Evolutionary conservation across 2,888 invertebrate species (phyloP).

Genomic region (Prosopocoilus inquinatus): DNA sequence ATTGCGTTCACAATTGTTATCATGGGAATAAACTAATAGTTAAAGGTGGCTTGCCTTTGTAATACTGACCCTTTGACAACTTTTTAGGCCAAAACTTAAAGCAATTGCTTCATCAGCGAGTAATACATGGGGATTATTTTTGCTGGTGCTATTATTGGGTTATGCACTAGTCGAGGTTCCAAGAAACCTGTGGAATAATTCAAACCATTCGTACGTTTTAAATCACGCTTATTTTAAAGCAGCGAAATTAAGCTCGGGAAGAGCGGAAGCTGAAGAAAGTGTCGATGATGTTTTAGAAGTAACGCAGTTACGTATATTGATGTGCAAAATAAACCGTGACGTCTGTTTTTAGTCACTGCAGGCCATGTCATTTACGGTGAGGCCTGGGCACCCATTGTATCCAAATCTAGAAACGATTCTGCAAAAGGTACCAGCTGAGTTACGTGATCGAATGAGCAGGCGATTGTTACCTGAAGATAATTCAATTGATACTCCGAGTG

Average conservation of each 20-base stretch:
- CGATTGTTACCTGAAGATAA: slow-evolving; percentile 59
- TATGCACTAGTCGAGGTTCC: slow-evolving; percentile 97
- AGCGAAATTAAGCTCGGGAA: slow-evolving; percentile 91
- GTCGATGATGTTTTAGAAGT: slow-evolving; percentile 94
- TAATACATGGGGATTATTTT: slow-evolving; percentile 98
- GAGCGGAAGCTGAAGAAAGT: slow-evolving; percentile 95
- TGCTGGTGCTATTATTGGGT: slow-evolving; percentile 87
- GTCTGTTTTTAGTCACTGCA: slow-evolving; percentile 69
- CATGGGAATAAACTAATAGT: too few relatives aligned
- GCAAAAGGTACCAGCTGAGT: slow-evolving; percentile 78
- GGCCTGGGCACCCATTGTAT: slow-evolving; percentile 71
- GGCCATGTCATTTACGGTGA: slow-evolving; percentile 74
- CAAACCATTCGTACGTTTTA: slow-evolving; percentile 80
- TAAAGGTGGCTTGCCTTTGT: not conserved
- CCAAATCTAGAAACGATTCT: slow-evolving; percentile 85
- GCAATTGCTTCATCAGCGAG: slow-evolving; percentile 97
- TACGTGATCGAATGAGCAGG: slow-evolving; percentile 72
- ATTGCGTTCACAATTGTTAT: too few relatives aligned
- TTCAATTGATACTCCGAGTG: slow-evolving; percentile 67
- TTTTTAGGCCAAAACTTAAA: slow-evolving; percentile 76
- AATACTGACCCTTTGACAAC: too few relatives aligned
- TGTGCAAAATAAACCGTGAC: not conserved
- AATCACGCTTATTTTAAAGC: slow-evolving; percentile 90
- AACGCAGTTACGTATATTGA: slow-evolving; percentile 19
- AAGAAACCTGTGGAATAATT: slow-evolving; percentile 86